Conservation (phyloP, 2,888 invertebrate genomes). For the Dolichomitus sp. region DNA sequence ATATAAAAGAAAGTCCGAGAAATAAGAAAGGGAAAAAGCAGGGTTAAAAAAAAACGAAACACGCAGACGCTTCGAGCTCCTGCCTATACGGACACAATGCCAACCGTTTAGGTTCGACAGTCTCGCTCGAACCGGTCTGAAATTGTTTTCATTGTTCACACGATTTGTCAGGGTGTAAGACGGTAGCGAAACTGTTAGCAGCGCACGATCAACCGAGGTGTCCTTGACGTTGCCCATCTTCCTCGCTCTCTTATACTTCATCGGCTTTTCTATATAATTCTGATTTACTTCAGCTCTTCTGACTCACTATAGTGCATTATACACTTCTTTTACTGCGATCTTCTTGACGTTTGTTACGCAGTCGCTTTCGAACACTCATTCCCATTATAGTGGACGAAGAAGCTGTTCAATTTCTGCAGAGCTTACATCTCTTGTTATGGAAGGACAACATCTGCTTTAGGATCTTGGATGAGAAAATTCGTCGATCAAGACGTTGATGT, state of each 20-base stretch:
- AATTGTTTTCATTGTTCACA: slow-evolving; percentile 85
- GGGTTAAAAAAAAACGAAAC: slow-evolving; percentile 42
- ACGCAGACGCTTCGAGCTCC: slow-evolving; percentile 19
- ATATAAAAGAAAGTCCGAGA: slow-evolving; percentile 49
- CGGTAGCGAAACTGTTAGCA: slow-evolving; percentile 83
- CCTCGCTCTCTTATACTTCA: slow-evolving; percentile 10
- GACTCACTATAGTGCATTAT: slow-evolving; percentile 5
- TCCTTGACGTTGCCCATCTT: slow-evolving; percentile 58
- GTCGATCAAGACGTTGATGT: slow-evolving; percentile 14
- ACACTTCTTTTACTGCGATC: background rate
- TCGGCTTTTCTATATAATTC: background rate
- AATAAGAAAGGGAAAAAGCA: slow-evolving; percentile 33
- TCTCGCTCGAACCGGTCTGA: slow-evolving; percentile 76
- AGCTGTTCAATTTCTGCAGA: slow-evolving; percentile 39
- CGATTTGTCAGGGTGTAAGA: slow-evolving; percentile 85
- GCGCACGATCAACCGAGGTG: slow-evolving; percentile 52
- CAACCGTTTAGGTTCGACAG: slow-evolving; percentile 79
- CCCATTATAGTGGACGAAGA: slow-evolving; percentile 25
- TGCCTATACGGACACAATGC: slow-evolving; percentile 75
- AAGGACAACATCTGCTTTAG: slow-evolving; percentile 18
- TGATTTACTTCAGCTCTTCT: background rate
- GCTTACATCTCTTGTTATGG: background rate
- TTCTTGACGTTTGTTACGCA: background rate
- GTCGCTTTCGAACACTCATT: slow-evolving; percentile 4
- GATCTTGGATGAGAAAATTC: background rate